Evolutionary conservation across 2,888 invertebrate genomes (phyloP), one percentile per base, ranked within the genome.

Genomic region (Callimorpha dominula): DNA sequence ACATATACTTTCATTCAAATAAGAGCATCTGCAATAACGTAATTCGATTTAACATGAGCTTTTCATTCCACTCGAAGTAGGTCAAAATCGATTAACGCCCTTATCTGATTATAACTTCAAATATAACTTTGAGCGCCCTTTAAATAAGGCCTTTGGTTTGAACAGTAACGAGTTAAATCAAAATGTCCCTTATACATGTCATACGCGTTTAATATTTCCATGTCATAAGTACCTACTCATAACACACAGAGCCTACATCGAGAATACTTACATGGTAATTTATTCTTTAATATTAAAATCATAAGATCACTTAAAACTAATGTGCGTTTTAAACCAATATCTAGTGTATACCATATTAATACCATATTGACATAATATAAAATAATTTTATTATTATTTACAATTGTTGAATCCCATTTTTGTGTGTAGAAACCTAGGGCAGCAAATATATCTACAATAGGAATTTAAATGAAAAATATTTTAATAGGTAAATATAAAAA

Each of bases 151-250:
- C 0, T 46, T 46, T 9, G 43, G 43, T 46, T 72, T 74, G 74
- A 43, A 57, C 76, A 68, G 68, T 73, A 81, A 78, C 73, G 71
- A 75, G 68, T 77, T 83, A 75, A 77, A 46, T 73, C 70, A 50
- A 78, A 80, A 75, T 75, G 40, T 67, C 60, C 68, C 70, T 60
- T 70, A 72, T 74, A 71, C 73, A 77, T 83, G 77, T 70, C 42
- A 42, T 46, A 46, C 43, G 43, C 43, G 43, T 65, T 73, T 83
- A 81, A 83, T 81, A 79, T 73, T 64, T 73, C 64, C 57, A 31
- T 65, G 66, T 64, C 81, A 81, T 50, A 31, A 31, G 1, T 31
- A 31, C 31, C 31, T 31, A 31, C 1, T 31, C 31, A 31, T 2
- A 31, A 31, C 31, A 31, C 77, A 17, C 43, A 57, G 70, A 8